Evolutionary conservation across 2,888 invertebrate genomes (phyloP).

Genomic region (Lepas anatifera): DNA sequence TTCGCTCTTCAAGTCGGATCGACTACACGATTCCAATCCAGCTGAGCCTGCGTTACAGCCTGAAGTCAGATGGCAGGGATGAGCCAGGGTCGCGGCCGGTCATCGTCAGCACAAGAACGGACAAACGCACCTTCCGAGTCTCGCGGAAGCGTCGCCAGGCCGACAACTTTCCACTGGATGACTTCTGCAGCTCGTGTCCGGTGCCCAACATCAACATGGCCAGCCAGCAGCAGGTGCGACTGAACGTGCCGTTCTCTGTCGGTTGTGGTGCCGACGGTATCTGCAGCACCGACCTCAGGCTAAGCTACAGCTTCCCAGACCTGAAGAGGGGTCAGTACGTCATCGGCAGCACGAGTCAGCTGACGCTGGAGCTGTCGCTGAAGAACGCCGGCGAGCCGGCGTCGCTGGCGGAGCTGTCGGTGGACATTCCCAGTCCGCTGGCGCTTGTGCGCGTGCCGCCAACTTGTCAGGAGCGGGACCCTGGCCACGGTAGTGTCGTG

Average conservation of each 20-base stretch:
- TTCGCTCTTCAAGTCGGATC: not conserved
- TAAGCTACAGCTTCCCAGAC: not conserved
- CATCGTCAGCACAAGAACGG: not conserved
- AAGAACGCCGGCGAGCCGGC: constrained; percentile 34
- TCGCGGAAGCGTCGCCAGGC: not conserved
- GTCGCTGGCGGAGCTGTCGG: constrained; percentile 29
- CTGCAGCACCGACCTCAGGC: constrained; percentile 40
- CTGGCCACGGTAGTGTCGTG: not conserved
- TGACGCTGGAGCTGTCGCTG: constrained; percentile 30
- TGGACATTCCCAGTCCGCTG: constrained; percentile 24
- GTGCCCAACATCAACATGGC: constrained; percentile 16
- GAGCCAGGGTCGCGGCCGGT: not conserved
- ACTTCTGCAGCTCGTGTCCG: constrained; percentile 27
- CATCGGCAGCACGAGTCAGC: constrained; percentile 29
- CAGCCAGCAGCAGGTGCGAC: constrained; percentile 12
- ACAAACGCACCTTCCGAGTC: not conserved
- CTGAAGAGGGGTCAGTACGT: constrained; percentile 25
- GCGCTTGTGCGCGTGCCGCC: constrained; percentile 18
- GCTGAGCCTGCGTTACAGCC: not conserved
- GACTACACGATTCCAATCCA: not conserved
- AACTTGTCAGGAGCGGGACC: not conserved
- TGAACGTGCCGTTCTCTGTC: constrained; percentile 32
- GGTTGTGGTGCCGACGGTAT: constrained; percentile 44
- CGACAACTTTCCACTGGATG: not conserved
- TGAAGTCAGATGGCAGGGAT: not conserved